A percentile compares a stretch with the other conserved stretches of the same genome.
Evolutionary conservation across 2,888 invertebrate genomes (phyloP).

Genomic region (Nomada ferruginata): DNA sequence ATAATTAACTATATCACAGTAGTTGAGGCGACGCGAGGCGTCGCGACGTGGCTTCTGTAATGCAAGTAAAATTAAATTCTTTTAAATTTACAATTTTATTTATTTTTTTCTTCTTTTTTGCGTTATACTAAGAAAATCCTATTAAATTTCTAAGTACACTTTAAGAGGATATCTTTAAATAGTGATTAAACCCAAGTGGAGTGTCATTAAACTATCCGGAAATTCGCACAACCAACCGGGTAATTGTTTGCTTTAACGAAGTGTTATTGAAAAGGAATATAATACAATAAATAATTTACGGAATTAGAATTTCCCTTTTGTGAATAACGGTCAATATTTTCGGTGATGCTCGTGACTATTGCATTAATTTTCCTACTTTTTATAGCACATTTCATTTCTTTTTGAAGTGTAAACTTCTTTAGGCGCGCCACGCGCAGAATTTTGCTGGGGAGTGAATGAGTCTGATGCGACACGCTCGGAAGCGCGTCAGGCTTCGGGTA

Average conservation of each 20-base stretch:
- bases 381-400: too few species aligned
- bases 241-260: constrained; percentile 20
- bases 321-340: neutral
- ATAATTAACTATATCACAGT: too few species aligned
- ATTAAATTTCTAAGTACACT: constrained; percentile 25
- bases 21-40: too few species aligned
- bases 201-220: neutral
- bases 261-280: neutral
- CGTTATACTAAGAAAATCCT: neutral
- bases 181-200: constrained; percentile 9
- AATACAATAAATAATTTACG: neutral
- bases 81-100: constrained; percentile 3
- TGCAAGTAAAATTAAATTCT: too few species aligned
- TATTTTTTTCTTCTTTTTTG: neutral
- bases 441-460: too few species aligned
- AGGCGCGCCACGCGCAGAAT: too few species aligned
- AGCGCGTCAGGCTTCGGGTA: too few species aligned
- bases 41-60: too few species aligned
- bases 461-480: too few species aligned
- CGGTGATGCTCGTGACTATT: neutral
- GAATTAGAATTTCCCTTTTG: neutral
- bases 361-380: neutral
- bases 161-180: constrained; percentile 14
- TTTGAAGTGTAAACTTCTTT: too few species aligned
- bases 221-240: neutral